These are phyloP conservation scores for Catocala nupta DNA, from an alignment of 2,888 invertebrate genomes.

Conservation along the genomic window DNA sequence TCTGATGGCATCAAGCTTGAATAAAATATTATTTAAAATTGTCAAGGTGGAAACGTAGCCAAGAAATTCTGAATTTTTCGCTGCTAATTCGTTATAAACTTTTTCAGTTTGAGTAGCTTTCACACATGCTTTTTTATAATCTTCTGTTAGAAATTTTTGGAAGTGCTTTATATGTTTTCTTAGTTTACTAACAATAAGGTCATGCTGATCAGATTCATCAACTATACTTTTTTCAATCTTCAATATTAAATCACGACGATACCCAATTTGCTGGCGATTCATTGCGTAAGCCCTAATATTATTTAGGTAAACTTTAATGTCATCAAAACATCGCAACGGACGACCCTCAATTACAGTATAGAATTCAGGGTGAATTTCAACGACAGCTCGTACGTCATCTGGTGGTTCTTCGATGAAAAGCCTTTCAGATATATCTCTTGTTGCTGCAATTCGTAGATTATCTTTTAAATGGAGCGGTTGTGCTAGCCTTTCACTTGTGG, in stretches of 20 bases:
- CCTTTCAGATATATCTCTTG: slow-evolving; percentile 85
- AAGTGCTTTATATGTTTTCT: slow-evolving; percentile 79
- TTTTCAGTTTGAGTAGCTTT: slow-evolving; percentile 74
- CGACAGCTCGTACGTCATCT: slow-evolving; percentile 86
- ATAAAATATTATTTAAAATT: slow-evolving; percentile 75
- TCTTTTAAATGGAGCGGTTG: slow-evolving; percentile 77
- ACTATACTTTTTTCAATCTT: slow-evolving; percentile 72
- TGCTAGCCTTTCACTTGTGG: slow-evolving; percentile 60
- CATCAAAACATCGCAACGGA: slow-evolving; percentile 87
- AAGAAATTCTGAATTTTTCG: slow-evolving; percentile 74
- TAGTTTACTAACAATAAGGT: slow-evolving; percentile 67
- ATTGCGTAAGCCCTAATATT: slow-evolving; percentile 84
- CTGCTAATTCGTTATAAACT: slow-evolving; percentile 65
- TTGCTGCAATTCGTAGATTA: slow-evolving; percentile 76
- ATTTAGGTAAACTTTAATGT: slow-evolving; percentile 86
- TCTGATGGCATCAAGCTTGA: slow-evolving; percentile 79
- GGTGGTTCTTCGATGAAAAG: slow-evolving; percentile 87
- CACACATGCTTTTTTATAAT: slow-evolving; percentile 77
- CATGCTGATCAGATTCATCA: slow-evolving; percentile 70
- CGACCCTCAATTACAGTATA: slow-evolving; percentile 89
- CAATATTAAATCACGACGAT: slow-evolving; percentile 75
- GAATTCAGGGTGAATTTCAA: slow-evolving; percentile 90
- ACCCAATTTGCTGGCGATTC: slow-evolving; percentile 82
- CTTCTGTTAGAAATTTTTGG: slow-evolving; percentile 81
- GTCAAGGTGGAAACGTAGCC: slow-evolving; percentile 71